Base-by-base conservation (phyloP, 35 echinoderm and acorn worm species). In the Diadema setosum region DNA sequence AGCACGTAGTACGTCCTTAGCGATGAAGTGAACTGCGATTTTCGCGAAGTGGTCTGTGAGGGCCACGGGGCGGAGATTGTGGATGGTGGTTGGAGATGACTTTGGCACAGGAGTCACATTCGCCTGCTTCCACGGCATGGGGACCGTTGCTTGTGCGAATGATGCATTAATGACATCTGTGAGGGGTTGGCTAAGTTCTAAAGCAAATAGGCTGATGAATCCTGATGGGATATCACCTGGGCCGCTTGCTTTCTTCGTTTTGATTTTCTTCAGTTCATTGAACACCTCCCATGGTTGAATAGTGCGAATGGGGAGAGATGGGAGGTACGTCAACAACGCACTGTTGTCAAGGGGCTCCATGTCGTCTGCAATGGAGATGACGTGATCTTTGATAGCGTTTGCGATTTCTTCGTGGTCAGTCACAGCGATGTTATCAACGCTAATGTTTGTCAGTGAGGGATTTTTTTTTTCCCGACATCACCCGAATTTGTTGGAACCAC, bases 1-100 rank as follows among this genome's bases (percentile, higher is more conserved):
- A 14, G 32, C 15, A 8, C 27, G 27, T 0, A 87, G 84, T 12
- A 30, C 37, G n/a, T n/a, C n/a, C n/a, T n/a, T 73, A 25, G 84
- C 40, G 20, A 87, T 45, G 34, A 87, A 87, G 36, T 87, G 84
- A 26, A 74, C 84, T 39, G 84, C 84, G 2, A 87, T 65, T 45
- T 76, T 29, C 5, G 84, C 32, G 32, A 87, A 87, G 44, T 15
- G 26, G 31, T 87, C 65, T 9, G 84, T 87, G 8, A 46, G 45
- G 4, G 84, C 58, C 17, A 87, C 30, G 23, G 84, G 84, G 17
- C 84, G 59, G 12, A 87, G 12, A 33, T 75, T 69, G 84, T 74
- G 36, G 7, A 69, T 20, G 24, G 5, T 7, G 5, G 84, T 39
- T 43, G 84, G 84, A 24, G 84, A 21, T n/a, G 61, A 81, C 32